These are phyloP conservation scores for Seira sanloemensis DNA, from an alignment of 2,888 invertebrate species.

Conservation along the genomic window DNA sequence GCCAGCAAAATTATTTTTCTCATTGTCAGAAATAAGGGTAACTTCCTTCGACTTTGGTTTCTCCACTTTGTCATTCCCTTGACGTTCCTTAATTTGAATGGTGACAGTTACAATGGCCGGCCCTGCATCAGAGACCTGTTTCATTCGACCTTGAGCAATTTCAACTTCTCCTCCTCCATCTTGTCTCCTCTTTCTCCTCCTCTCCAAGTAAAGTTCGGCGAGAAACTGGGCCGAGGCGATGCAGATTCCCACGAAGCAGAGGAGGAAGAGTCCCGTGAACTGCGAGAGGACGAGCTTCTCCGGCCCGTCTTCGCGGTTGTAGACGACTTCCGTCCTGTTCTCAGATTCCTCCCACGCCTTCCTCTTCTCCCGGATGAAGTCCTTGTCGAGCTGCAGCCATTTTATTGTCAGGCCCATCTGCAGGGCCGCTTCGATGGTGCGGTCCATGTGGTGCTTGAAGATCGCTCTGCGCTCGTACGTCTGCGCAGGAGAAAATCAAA, in stretches of 20 bases:
- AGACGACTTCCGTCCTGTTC: slow-evolving; percentile 23
- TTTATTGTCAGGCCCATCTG: slow-evolving; percentile 36
- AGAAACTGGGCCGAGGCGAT: neutral
- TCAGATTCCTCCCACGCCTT: slow-evolving; percentile 26
- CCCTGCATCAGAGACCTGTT: no score
- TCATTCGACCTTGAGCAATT: no score
- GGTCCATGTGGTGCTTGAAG: slow-evolving; percentile 42
- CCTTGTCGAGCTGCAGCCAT: slow-evolving; percentile 32
- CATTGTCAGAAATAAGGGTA: no score
- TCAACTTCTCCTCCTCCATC: no score
- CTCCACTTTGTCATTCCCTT: no score
- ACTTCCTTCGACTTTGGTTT: no score
- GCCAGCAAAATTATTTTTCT: no score
- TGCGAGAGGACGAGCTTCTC: slow-evolving; percentile 26
- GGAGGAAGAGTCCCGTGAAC: slow-evolving; percentile 24
- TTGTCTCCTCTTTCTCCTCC: no score
- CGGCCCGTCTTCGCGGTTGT: slow-evolving; percentile 17
- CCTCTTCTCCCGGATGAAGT: slow-evolving; percentile 20
- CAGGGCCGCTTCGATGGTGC: slow-evolving; percentile 22
- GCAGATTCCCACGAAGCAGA: neutral
- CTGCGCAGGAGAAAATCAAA: no score
- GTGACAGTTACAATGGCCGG: no score
- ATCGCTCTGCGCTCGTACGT: slow-evolving; percentile 31
- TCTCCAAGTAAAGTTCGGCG: neutral
- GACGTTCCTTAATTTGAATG: no score